Conservation (phyloP, 2,113 vertebrate species). For the Opisthocomus hoazin region DNA sequence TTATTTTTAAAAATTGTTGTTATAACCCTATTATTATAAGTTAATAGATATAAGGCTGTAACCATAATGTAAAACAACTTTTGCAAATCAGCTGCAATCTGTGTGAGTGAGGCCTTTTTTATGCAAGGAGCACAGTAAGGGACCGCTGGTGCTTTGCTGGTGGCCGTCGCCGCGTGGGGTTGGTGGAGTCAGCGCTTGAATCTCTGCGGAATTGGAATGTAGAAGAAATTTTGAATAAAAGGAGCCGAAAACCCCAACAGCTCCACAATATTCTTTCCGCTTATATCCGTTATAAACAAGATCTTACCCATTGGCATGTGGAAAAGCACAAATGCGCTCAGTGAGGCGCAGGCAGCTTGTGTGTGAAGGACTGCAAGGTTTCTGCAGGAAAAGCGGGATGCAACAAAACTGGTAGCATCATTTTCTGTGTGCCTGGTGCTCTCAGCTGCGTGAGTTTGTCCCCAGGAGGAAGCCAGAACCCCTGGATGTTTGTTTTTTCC, state of each 20-base stretch:
- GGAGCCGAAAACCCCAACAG: fast-evolving
- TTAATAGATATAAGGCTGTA: background rate
- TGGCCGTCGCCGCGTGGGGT: fast-evolving
- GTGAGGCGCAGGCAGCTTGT: background rate
- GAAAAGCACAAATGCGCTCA: fast-evolving
- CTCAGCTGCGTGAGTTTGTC: background rate
- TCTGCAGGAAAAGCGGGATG: background rate
- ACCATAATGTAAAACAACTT: background rate
- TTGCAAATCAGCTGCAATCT: background rate
- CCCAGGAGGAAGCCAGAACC: background rate
- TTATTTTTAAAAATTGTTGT: conserved; percentile 21
- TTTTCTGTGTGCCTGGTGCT: fast-evolving
- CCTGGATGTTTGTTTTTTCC: background rate
- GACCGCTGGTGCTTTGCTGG: fast-evolving
- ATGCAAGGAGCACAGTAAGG: background rate
- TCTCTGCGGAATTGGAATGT: fast-evolving
- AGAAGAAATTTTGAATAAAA: background rate
- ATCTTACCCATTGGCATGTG: fast-evolving
- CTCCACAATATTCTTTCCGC: fast-evolving
- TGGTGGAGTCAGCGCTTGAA: fast-evolving
- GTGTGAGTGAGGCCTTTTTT: background rate
- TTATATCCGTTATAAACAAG: fast-evolving
- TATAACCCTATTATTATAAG: background rate
- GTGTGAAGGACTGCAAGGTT: background rate
- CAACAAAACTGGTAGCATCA: fast-evolving